Evolutionary conservation across 30 jellyfish, hydroid and myxozoan genomes (phyloP).

Genomic region (Rhopilema esculentum): DNA sequence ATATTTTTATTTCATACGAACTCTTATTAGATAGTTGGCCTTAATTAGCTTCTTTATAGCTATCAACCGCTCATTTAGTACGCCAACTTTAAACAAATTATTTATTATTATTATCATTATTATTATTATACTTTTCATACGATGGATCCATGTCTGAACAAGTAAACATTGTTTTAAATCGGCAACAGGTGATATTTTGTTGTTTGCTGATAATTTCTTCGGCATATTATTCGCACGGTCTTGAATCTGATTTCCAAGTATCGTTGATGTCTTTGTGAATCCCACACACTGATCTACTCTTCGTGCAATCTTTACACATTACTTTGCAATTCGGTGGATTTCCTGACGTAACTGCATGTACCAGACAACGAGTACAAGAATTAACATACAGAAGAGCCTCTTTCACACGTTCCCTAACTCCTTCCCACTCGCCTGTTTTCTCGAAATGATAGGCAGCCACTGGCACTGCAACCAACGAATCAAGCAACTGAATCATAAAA

Average conservation of each 20-base stretch:
- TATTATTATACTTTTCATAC: slow-evolving; percentile 35
- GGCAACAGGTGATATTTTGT: slow-evolving; percentile 12
- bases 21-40: too few species aligned
- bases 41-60: too few species aligned
- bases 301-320: slow-evolving; percentile 34
- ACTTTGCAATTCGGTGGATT: slow-evolving; percentile 22
- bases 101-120: too few species aligned
- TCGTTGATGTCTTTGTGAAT: slow-evolving; percentile 6
- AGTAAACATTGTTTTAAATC: slow-evolving; percentile 7
- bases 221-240: slow-evolving; percentile 27
- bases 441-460: too few species aligned
- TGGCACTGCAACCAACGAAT: too few species aligned
- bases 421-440: slow-evolving; percentile 25
- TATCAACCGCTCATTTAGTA: too few species aligned
- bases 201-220: slow-evolving; percentile 2
- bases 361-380: slow-evolving; percentile 23
- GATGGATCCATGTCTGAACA: slow-evolving; percentile 34
- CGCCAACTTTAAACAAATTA: too few species aligned
- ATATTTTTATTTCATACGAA: too few species aligned
- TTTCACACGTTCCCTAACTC: slow-evolving; percentile 1
- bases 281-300: slow-evolving; percentile 15
- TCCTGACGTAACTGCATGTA: slow-evolving; percentile 6
- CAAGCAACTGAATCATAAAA: too few species aligned
- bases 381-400: slow-evolving; percentile 23
- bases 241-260: slow-evolving; percentile 30